A percentile compares a stretch with the other conserved stretches of the same genome.
phyloP scores from a whole-genome alignment of 1,140 invertebrate genomes.

The Archivesica marissinica region DNA sequence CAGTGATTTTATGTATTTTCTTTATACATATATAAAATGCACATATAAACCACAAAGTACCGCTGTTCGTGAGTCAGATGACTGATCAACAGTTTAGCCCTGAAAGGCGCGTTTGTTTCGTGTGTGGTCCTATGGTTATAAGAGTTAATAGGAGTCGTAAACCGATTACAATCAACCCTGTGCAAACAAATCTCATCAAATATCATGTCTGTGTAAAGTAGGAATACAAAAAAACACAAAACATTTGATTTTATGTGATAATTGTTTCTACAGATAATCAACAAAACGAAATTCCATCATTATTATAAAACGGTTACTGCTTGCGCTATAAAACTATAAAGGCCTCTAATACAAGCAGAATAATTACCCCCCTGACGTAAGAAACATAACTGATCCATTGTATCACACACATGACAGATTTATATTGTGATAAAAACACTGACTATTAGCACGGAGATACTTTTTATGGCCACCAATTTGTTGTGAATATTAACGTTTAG shows the following conservation, averaged over 20 bases:
- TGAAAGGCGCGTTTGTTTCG: neutral
- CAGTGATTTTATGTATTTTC: neutral
- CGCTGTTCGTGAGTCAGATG: neutral
- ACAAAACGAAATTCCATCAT: constrained; percentile 1
- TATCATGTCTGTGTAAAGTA: constrained; percentile 22
- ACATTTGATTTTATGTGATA: constrained; percentile 46
- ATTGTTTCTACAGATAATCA: neutral
- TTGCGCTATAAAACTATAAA: neutral
- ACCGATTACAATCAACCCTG: neutral
- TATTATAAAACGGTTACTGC: constrained; percentile 11
- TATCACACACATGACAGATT: too few species aligned
- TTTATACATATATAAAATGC: neutral
- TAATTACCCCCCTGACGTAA: too few species aligned
- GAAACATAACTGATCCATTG: too few species aligned
- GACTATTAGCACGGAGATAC: too few species aligned
- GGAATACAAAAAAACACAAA: constrained; percentile 29
- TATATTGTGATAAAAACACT: too few species aligned
- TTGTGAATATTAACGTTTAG: too few species aligned
- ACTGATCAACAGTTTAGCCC: neutral
- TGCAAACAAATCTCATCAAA: neutral
- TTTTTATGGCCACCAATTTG: too few species aligned
- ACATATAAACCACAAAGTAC: constrained; percentile 1
- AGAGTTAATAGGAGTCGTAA: constrained; percentile 8
- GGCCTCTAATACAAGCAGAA: too few species aligned
- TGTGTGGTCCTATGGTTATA: constrained; percentile 5